Conservation (phyloP, 2,113 vertebrate genomes). For the Cavia porcellus region DNA sequence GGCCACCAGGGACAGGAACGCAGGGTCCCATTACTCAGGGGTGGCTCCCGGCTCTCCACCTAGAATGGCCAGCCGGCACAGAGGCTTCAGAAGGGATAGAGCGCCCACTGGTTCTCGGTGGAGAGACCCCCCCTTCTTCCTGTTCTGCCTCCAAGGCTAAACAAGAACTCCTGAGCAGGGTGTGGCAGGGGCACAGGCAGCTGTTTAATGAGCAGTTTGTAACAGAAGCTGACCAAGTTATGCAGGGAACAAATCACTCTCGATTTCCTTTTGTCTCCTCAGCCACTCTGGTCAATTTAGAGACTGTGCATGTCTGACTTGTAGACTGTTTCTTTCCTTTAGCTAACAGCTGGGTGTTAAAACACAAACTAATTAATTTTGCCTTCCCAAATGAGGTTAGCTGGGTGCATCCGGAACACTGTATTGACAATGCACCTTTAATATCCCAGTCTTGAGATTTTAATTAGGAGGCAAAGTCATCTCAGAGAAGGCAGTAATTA, state of each 20-base stretch:
- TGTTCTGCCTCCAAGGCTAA: slow-evolving; percentile 29
- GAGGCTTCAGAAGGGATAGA: neutral
- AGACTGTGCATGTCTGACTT: slow-evolving; percentile 57
- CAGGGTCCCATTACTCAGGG: neutral
- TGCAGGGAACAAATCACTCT: slow-evolving; percentile 72
- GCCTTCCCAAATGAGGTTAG: slow-evolving; percentile 87
- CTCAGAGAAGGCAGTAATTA: slow-evolving; percentile 87
- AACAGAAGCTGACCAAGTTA: slow-evolving; percentile 30
- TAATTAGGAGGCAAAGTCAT: slow-evolving; percentile 89
- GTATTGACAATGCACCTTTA: slow-evolving; percentile 85
- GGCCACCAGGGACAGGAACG: neutral
- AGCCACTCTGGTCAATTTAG: slow-evolving; percentile 81
- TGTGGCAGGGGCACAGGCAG: slow-evolving; percentile 48
- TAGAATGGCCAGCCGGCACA: neutral
- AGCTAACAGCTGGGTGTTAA: slow-evolving; percentile 86
- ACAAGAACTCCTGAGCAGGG: slow-evolving; percentile 33
- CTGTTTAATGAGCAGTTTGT: slow-evolving; percentile 63
- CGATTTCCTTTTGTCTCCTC: slow-evolving; percentile 66
- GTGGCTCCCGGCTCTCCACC: neutral
- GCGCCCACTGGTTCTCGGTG: neutral
- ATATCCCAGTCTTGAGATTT: slow-evolving; percentile 86
- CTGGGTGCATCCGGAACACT: slow-evolving; percentile 79
- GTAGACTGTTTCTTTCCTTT: slow-evolving; percentile 49
- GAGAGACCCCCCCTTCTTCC: neutral
- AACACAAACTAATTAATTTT: slow-evolving; percentile 90